Percentiles rank a stretch among this genome's conserved stretches.
Evolutionary conservation across 2,797 vertebrate genomes (phyloP).

Genomic region (Myoxocephalus aenaeus): DNA sequence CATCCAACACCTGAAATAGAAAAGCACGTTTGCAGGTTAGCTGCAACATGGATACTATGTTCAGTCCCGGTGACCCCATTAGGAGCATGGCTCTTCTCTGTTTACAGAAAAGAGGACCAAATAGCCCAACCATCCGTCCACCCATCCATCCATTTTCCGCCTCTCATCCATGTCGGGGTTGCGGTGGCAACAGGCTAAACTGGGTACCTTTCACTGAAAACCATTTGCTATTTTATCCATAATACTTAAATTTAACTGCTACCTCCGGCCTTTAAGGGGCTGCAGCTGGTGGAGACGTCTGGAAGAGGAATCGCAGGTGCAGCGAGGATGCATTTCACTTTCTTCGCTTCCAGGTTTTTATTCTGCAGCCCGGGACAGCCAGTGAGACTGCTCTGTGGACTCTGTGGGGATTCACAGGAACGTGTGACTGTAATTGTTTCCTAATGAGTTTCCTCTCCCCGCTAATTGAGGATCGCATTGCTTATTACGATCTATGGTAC

Average conservation of each 20-base stretch:
- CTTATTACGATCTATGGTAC: conserved; percentile 54
- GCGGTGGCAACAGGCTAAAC: conserved; percentile 40
- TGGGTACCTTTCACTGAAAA: conserved; percentile 47
- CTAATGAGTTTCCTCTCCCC: conserved; percentile 68
- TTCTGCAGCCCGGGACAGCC: conserved; percentile 34
- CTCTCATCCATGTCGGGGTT: conserved; percentile 20
- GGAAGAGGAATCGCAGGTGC: conserved; percentile 58
- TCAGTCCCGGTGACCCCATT: conserved; percentile 33
- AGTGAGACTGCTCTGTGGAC: conserved; percentile 56
- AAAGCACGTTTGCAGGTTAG: conserved; percentile 20
- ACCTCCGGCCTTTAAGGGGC: conserved; percentile 47
- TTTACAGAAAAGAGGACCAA: conserved; percentile 20
- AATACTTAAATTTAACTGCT: conserved; percentile 62
- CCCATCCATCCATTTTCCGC: conserved; percentile 21
- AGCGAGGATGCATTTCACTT: conserved; percentile 47
- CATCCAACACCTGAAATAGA: not conserved
- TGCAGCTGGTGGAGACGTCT: conserved; percentile 65
- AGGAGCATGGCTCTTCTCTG: conserved; percentile 13
- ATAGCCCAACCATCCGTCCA: conserved; percentile 19
- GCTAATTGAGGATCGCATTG: conserved; percentile 66
- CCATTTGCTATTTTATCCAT: conserved; percentile 59
- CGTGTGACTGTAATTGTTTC: conserved; percentile 70
- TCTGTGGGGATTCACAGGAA: conserved; percentile 61
- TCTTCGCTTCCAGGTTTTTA: conserved; percentile 53
- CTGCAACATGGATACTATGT: conserved; percentile 22